phyloP scores from a whole-genome alignment of 2,113 vertebrate species.

The Phrynosoma platyrhinos region DNA sequence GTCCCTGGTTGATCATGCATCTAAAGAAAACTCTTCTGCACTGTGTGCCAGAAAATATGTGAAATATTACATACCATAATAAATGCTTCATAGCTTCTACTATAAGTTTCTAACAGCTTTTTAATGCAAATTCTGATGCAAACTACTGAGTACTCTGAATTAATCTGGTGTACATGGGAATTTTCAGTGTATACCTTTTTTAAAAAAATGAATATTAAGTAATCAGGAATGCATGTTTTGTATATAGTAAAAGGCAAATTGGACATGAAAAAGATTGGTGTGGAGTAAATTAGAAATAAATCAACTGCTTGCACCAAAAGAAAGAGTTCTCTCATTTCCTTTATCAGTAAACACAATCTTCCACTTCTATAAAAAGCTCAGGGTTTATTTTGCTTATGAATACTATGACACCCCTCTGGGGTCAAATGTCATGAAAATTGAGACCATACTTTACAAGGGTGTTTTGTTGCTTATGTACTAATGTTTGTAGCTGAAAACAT shows the following conservation, averaged over 20 bases:
- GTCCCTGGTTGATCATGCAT: not conserved
- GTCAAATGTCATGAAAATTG: not conserved
- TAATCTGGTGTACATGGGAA: not conserved
- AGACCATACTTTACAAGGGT: not conserved
- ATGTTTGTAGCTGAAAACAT: not conserved
- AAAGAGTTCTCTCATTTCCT: not conserved
- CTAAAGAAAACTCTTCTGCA: not conserved
- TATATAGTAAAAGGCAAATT: not conserved
- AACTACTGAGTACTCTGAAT: not conserved
- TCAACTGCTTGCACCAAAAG: not conserved
- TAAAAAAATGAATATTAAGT: not conserved
- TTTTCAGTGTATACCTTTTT: not conserved
- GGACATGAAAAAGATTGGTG: not conserved
- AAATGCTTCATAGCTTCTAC: not conserved
- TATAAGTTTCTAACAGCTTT: constrained; percentile 12
- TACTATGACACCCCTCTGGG: not conserved
- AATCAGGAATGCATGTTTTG: not conserved
- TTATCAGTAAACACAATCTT: not conserved
- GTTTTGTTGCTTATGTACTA: not conserved
- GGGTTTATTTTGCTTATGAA: not conserved
- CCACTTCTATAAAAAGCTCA: not conserved
- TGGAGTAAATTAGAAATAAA: not conserved
- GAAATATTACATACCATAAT: not conserved
- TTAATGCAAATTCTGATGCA: constrained; percentile 25
- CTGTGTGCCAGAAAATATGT: not conserved